Base-by-base conservation (phyloP, 2,888 invertebrate genomes). In the Coecobrya sp. region DNA sequence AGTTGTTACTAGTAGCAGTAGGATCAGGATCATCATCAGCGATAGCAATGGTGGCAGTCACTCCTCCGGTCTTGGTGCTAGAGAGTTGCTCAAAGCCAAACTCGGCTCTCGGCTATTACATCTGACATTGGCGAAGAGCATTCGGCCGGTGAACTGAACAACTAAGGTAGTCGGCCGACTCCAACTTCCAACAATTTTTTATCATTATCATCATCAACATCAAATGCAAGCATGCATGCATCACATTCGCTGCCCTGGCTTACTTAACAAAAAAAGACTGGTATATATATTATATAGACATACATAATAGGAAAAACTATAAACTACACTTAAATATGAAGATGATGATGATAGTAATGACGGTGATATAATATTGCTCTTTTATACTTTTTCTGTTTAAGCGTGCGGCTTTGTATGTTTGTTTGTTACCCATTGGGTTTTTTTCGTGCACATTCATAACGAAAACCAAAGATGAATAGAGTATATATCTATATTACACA, bases 51-150 rank as follows among this genome's bases (percentile, higher is more conserved):
- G 65, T 76, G 49, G 49, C 45, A 49, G 22, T 76, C 76, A 49
- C 65, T 65, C 65, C 49, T 76, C 49, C 49, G 76, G 45, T 76
- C 16, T 45, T 76, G n/a, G 22, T 76, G n/a, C n/a, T 36, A 82
- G 59, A 45, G 25, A 82, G 27, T 42, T 36, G 36, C 30, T 36
- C n/a, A 8, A 25, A 65, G 13, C 27, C 27, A 65, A 65, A 36
- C 70, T 70, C 16, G 25, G 49, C 42, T n/a, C 42, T 19, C 19
- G 70, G 81, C 91, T 86, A 91, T 91, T 91, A 91, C 86, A 86
- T 91, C 91, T 91, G 91, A 91, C 91, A 91, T 91, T 91, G 91
- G 91, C 91, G 91, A 91, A 91, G 91, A 91, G 91, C 91, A 91
- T 91, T 91, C 91, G 91, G 91, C 91, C 91, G 91, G 79, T 91